Evolutionary conservation across 2,113 vertebrate species (phyloP).

Genomic region (Syrmaticus mikado): DNA sequence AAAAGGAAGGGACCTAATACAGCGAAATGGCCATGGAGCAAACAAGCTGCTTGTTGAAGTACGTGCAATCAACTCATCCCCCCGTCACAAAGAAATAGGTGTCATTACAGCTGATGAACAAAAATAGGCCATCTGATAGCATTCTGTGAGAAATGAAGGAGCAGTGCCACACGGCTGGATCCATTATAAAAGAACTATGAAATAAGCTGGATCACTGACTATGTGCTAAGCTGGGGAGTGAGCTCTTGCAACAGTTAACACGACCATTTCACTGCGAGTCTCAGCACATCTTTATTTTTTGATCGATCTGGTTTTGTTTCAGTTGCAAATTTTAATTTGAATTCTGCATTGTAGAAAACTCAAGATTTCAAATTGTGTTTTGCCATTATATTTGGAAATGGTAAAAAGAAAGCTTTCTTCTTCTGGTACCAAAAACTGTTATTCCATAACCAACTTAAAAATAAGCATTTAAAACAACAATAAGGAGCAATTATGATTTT

Average conservation of each 20-base stretch:
- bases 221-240: neutral
- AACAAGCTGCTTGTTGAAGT: neutral
- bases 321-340: neutral
- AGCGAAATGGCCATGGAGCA: neutral
- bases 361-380: neutral
- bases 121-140: neutral
- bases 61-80: neutral
- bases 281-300: neutral
- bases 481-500: constrained; percentile 79
- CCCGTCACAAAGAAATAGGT: neutral
- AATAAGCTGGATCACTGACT: neutral
- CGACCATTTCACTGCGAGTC: accelerated
- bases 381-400: neutral
- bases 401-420: constrained; percentile 29
- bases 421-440: neutral
- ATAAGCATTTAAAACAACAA: constrained; percentile 66
- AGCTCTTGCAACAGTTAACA: neutral
- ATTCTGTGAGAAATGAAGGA: neutral
- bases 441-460: constrained; percentile 51
- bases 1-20: neutral
- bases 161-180: neutral
- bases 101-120: neutral
- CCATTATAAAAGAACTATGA: neutral
- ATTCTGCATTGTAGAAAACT: neutral
- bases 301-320: neutral